Evolutionary conservation across 1,140 invertebrate species (phyloP), one percentile per base, ranked within the genome.

Genomic region (Micrasema minimum): DNA sequence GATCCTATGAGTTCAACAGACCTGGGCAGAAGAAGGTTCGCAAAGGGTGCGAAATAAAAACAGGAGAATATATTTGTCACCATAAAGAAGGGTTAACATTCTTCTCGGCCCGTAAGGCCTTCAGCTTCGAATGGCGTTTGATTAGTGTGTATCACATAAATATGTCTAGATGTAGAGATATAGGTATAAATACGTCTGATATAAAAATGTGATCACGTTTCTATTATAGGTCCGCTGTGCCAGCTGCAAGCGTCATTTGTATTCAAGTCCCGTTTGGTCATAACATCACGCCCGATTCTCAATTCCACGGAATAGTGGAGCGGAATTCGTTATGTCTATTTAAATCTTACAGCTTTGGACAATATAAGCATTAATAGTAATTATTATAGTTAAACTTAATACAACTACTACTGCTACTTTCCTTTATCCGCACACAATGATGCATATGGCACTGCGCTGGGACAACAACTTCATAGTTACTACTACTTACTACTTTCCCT

Each of bases 251-350:
- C 35, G 16, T 62, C 72, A 70, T 74, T 74, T 74, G 61, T 74
- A 74, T 74, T 74, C 72, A 45, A 22, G 35, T 14, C n/a, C 26
- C 57, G 72, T 74, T 64, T 53, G 61, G 41, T 66, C 55, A 70
- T 70, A 74, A 70, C 72, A 74, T 74, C 72, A 74, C 72, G 72
- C 51, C 72, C 48, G 67, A 74, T 74, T 74, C 72, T 67, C 68
- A 66, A 74, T 74, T 74, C 72, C 69, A 68, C 38, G 67, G 50
- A 62, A 48, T 22, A 55, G 66, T 43, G 59, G 66, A 22, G 57
- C 26, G 50, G 68, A 67, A 74, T 74, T 74, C 64, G 72, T 70
- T 74, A 74, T 74, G 72, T 74, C 72, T 69, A 70, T 74, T 74
- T 74, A 71, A 74, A 74, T 74, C 68, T 48, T 64, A 45, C 22